Conservation (phyloP, 2,113 vertebrate genomes). For the Platysternon megacephalum region DNA sequence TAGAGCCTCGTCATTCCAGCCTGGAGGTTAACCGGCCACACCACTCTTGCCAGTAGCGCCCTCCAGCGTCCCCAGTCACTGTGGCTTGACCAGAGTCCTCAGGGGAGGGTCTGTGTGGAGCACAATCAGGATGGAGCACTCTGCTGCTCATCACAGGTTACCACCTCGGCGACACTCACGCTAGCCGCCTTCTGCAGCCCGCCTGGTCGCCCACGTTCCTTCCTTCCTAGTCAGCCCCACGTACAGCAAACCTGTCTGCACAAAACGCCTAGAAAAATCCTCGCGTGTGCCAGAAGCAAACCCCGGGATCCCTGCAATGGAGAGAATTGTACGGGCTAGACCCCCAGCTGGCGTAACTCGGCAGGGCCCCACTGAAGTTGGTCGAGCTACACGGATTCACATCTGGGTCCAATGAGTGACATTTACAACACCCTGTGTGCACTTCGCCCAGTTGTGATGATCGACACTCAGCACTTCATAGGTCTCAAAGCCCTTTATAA, state of each 20-base stretch:
- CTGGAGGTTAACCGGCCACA: background rate
- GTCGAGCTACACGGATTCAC: background rate
- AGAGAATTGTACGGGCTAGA: background rate
- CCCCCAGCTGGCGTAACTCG: background rate
- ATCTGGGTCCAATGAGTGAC: no score
- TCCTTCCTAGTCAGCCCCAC: background rate
- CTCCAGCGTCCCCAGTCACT: background rate
- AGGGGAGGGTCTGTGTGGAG: background rate
- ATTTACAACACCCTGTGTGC: no score
- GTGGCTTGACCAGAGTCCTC: background rate
- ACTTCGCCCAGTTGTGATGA: no score
- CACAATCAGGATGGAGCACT: background rate
- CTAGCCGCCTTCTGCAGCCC: background rate
- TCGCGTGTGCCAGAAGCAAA: background rate
- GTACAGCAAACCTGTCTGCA: background rate
- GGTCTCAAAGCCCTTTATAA: background rate
- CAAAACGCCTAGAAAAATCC: no score
- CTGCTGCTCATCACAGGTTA: background rate
- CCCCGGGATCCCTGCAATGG: background rate
- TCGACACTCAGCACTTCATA: background rate
- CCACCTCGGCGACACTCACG: background rate
- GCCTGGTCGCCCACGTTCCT: background rate
- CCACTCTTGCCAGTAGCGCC: background rate
- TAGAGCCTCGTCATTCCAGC: background rate
- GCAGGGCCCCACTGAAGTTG: no score